A percentile compares a stretch with the other conserved stretches of the same genome.
These are phyloP conservation scores for Drosophila teissieri DNA, from an alignment of 1,140 invertebrate genomes.

Conservation along the genomic window DNA sequence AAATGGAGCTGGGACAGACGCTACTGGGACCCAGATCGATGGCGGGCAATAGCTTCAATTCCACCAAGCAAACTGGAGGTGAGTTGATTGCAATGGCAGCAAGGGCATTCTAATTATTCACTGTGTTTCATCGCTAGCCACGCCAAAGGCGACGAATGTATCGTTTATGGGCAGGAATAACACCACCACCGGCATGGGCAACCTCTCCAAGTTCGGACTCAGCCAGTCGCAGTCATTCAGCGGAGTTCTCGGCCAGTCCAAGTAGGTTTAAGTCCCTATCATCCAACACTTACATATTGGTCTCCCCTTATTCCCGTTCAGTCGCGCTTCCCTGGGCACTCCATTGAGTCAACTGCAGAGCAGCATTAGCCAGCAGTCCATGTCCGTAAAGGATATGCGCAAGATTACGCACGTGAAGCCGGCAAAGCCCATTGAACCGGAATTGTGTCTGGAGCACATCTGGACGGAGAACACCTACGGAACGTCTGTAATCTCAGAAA, in stretches of 20 bases:
- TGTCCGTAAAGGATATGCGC: constrained; percentile 78
- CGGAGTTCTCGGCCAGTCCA: constrained; percentile 67
- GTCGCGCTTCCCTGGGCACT: constrained; percentile 62
- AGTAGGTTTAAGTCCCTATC: constrained; percentile 43
- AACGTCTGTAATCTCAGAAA: constrained; percentile 54
- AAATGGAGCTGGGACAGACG: constrained; percentile 61
- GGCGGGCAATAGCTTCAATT: constrained; percentile 42
- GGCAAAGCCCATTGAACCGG: constrained; percentile 91
- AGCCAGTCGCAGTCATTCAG: constrained; percentile 78
- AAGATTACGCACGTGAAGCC: constrained; percentile 82
- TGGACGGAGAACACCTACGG: constrained; percentile 92
- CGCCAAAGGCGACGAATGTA: constrained; percentile 21
- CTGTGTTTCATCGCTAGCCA: constrained; percentile 4
- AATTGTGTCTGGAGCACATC: constrained; percentile 93
- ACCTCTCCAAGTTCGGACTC: constrained; percentile 60
- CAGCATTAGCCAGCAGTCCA: constrained; percentile 67
- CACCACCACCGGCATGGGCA: constrained; percentile 25
- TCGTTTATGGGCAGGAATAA: constrained; percentile 55
- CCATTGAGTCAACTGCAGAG: constrained; percentile 75
- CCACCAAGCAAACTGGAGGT: constrained; percentile 55
- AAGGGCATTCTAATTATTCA: too few species aligned
- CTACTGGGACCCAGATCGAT: constrained; percentile 25
- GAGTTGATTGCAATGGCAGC: not conserved
- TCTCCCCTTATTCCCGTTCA: constrained; percentile 9
- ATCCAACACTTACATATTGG: too few species aligned